Evolutionary conservation across 2,888 invertebrate species (phyloP), one percentile per base, ranked within the genome.

Genomic region (Lypha dubia): DNA sequence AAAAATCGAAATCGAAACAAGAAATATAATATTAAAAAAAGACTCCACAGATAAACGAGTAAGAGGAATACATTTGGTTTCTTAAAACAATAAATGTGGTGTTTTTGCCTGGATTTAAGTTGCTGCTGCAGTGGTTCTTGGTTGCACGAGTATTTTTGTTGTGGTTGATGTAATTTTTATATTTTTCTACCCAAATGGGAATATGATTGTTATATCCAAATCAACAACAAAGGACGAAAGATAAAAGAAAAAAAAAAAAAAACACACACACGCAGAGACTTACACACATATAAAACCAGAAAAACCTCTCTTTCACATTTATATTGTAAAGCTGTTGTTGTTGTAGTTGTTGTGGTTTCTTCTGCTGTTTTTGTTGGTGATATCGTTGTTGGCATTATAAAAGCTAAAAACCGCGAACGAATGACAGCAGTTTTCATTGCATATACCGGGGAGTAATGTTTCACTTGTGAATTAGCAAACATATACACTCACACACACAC

Each of bases 401-500:
- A 83, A 81, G 68, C 81, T 79, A 74, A 63, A 77, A 81, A 81
- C 84, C 84, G 49, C 84, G 81, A 70, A 74, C 68, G 70, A 79
- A 56, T 84, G 77, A 84, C 84, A 84, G 81, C 70, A 80, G 77
- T 70, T 74, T 84, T 84, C 84, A 81, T 73, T 84, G 76, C 63
- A 77, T 44, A 46, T 60, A 65, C 20, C 49, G n/a, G 65, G n/a
- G 60, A 84, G 67, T 46, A 80, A 62, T 80, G 60, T 53, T 83
- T 80, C 75, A 80, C 76, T 76, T 76, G 60, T 49, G 17, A 53
- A 20, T 56, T 56, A 56, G n/a, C 71, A 74, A 49, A 28, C 6
- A 58, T 6, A 6, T 24, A 13, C 28, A 49, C 2, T 38, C 20
- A 60, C 24, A 32, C 65, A 11, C 53, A 63, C 3, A 58, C 7